Evolutionary conservation across 2,888 invertebrate genomes (phyloP).

Genomic region (Apamea monoglypha): DNA sequence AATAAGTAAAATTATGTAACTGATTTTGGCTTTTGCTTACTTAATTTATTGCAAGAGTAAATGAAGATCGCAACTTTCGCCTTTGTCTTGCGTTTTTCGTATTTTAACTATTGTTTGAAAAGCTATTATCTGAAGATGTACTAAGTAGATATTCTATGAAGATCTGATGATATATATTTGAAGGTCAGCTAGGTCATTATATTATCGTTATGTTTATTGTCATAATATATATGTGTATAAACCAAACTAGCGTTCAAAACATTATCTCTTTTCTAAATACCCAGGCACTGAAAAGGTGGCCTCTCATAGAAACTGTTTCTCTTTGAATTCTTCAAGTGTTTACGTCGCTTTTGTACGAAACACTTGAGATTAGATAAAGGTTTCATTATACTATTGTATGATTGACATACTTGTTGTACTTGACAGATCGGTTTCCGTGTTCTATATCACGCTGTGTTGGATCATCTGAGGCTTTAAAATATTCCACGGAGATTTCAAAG

Average conservation of each 20-base stretch:
- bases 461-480: slow-evolving; percentile 11
- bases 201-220: not conserved
- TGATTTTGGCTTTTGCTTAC: not conserved
- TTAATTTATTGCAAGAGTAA: not conserved
- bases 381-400: slow-evolving; percentile 45
- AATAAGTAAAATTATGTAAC: too few relatives aligned
- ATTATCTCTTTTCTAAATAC: not conserved
- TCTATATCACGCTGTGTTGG: slow-evolving; percentile 10
- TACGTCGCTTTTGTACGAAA: slow-evolving; percentile 36
- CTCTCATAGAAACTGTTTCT: slow-evolving; percentile 40
- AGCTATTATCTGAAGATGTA: not conserved
- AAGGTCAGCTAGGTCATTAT: not conserved
- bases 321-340: slow-evolving; percentile 56
- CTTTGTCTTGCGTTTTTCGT: not conserved
- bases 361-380: slow-evolving; percentile 62
- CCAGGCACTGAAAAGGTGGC: slow-evolving; percentile 27
- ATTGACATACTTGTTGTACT: slow-evolving; percentile 54
- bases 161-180: not conserved
- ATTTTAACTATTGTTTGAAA: not conserved
- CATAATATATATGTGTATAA: too few relatives aligned
- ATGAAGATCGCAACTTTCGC: not conserved
- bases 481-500: not conserved
- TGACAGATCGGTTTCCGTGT: slow-evolving; percentile 61
- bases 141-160: not conserved
- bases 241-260: not conserved